These are phyloP conservation scores for Callocephalon fimbriatum DNA, from an alignment of 2,113 vertebrate genomes.

Conservation along the genomic window DNA sequence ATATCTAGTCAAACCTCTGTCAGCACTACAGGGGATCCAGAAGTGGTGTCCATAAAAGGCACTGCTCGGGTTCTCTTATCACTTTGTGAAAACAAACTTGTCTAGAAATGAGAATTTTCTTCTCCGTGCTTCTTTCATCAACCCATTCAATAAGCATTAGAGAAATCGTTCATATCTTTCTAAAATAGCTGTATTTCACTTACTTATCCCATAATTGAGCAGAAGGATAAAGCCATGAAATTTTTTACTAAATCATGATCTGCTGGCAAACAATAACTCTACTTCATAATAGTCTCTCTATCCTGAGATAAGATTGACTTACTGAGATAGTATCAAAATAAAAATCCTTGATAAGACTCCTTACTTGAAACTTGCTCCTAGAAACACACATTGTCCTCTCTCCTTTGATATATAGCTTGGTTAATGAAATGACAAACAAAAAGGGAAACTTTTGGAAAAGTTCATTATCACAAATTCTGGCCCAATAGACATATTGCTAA, in stretches of 20 bases:
- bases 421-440: not conserved
- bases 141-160: not conserved
- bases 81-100: not conserved
- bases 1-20: not conserved
- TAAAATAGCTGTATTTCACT: not conserved
- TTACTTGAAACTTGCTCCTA: not conserved
- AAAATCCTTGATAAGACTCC: not conserved
- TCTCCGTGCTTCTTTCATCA: not conserved
- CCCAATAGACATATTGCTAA: not conserved
- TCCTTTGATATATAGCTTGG: not conserved
- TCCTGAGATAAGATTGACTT: not conserved
- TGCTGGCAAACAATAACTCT: not conserved
- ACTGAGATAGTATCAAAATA: not conserved
- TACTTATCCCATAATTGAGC: not conserved
- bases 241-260: not conserved
- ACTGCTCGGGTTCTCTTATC: not conserved
- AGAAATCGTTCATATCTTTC: not conserved
- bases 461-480: not conserved
- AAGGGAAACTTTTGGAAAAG: not conserved
- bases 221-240: not conserved
- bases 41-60: not conserved
- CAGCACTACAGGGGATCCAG: not conserved
- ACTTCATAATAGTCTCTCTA: not conserved
- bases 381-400: not conserved
- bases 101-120: not conserved